A percentile compares a stretch with the other conserved stretches of the same genome.
Conservation (phyloP, 2,888 invertebrate genomes). For the Ramazzottius varieornatus region DNA sequence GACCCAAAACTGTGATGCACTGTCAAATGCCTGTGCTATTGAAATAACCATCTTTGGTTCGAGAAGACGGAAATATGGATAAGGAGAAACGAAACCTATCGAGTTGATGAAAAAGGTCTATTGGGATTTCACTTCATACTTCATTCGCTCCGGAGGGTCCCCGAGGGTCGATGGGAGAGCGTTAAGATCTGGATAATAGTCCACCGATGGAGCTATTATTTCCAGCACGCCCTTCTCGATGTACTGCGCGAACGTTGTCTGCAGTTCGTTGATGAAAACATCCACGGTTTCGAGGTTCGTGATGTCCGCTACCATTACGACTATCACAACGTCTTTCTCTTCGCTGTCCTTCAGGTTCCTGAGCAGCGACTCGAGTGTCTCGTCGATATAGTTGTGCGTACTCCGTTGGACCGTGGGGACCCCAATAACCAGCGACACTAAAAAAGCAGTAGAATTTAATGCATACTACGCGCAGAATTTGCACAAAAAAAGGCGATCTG, state of each 20-base stretch:
- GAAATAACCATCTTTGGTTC: too few relatives aligned
- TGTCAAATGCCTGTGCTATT: too few relatives aligned
- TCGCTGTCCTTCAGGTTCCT: neutral
- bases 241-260: conserved; percentile 17
- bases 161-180: conserved; percentile 49
- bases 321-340: neutral
- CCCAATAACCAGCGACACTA: conserved; percentile 54
- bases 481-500: too few relatives aligned
- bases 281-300: neutral
- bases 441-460: conserved; percentile 10
- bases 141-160: conserved; percentile 46
- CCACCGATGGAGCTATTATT: conserved; percentile 51
- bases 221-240: conserved; percentile 57
- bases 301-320: neutral
- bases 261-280: neutral
- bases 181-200: conserved; percentile 64
- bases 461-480: neutral
- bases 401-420: conserved; percentile 40
- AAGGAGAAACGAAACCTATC: too few relatives aligned
- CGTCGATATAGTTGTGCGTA: conserved; percentile 2
- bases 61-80: too few relatives aligned
- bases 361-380: neutral
- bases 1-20: too few relatives aligned
- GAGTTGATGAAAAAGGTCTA: too few relatives aligned
- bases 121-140: too few relatives aligned